These are phyloP conservation scores for Galeruca laticollis DNA, from an alignment of 2,888 invertebrate species.

Conservation along the genomic window DNA sequence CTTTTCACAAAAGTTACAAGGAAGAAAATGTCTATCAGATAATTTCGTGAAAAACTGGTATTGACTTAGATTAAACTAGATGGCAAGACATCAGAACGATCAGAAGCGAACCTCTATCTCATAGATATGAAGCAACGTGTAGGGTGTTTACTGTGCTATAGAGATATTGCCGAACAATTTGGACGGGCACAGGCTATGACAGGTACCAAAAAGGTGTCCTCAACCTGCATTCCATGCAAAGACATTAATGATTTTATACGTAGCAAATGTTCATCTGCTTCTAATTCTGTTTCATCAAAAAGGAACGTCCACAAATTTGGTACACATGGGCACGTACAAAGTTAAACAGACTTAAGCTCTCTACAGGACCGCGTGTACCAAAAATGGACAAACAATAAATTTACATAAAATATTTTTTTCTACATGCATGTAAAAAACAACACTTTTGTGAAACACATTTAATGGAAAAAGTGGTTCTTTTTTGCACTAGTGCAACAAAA, in stretches of 20 bases:
- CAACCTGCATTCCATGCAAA: too few relatives aligned
- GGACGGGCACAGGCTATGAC: too few relatives aligned
- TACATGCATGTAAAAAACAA: not conserved
- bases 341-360: not conserved
- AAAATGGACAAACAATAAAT: conserved; percentile 15
- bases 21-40: conserved; percentile 18
- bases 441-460: not conserved
- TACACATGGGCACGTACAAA: too few relatives aligned
- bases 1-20: conserved; percentile 15
- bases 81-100: too few relatives aligned
- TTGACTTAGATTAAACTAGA: conserved; percentile 17
- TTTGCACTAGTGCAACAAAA: too few relatives aligned
- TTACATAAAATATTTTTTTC: too few relatives aligned
- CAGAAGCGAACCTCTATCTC: not conserved
- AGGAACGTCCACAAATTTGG: conserved; percentile 15
- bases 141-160: conserved; percentile 1
- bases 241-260: conserved; percentile 9
- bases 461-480: too few relatives aligned
- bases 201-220: too few relatives aligned
- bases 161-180: not conserved
- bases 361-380: conserved; percentile 7
- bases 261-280: conserved; percentile 13
- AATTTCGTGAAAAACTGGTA: conserved; percentile 24
- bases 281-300: conserved; percentile 22
- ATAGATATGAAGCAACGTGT: not conserved